Conservation (phyloP, 2,113 vertebrate genomes). For the Ammodytes marinus region DNA sequence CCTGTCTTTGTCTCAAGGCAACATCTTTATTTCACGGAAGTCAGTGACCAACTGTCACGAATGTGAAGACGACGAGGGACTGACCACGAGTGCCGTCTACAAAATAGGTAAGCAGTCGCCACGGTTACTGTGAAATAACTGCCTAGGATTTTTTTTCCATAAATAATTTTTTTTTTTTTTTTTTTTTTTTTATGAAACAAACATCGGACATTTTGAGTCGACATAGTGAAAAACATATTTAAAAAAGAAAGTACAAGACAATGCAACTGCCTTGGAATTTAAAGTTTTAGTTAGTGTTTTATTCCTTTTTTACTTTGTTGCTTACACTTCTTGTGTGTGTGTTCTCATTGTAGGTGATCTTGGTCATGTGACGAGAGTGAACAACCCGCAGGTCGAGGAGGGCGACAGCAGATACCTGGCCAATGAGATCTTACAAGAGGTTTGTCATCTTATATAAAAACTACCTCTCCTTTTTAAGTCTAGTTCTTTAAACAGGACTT, state of each 20-base stretch:
- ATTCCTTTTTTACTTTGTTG: not conserved
- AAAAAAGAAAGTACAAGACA: too few relatives aligned
- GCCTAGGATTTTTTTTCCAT: not conserved
- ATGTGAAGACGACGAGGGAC: conserved; percentile 93
- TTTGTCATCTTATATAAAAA: conserved; percentile 75
- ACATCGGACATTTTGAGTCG: too few relatives aligned
- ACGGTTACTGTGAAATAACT: not conserved
- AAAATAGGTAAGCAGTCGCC: conserved; percentile 91
- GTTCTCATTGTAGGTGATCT: conserved; percentile 89
- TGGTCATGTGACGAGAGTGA: conserved; percentile 95
- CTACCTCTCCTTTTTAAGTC: not conserved
- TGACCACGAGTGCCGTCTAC: conserved; percentile 90
- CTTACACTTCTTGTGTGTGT: not conserved
- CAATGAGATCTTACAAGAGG: conserved; percentile 98
- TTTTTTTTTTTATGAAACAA: not conserved
- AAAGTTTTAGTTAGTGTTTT: not conserved
- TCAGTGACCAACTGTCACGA: conserved; percentile 89
- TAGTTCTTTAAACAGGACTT: conserved; percentile 32
- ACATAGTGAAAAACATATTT: too few relatives aligned
- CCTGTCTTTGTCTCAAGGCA: conserved; percentile 83
- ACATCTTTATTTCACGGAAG: conserved; percentile 96
- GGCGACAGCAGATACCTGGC: conserved; percentile 97
- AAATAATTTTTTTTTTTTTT: too few relatives aligned
- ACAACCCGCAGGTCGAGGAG: conserved; percentile 97
- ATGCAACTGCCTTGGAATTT: too few relatives aligned